Evolutionary conservation across 2,113 vertebrate genomes (phyloP).

Genomic region (Phyllostomus hastatus): DNA sequence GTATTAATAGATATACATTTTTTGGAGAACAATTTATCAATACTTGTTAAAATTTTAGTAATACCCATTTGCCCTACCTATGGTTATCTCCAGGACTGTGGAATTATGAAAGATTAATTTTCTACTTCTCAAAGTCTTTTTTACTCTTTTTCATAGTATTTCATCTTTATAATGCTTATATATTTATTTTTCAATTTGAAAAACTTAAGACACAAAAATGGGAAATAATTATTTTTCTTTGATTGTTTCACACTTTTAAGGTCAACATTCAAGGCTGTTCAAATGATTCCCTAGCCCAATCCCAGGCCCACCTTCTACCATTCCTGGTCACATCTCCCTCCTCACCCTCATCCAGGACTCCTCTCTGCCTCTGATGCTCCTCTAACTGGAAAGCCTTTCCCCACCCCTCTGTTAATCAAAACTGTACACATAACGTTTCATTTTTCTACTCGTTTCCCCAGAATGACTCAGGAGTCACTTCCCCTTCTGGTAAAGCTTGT

Average conservation of each 20-base stretch:
- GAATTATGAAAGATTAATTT: not conserved
- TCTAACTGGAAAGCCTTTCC: not conserved
- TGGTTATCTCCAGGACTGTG: not conserved
- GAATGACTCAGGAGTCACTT: not conserved
- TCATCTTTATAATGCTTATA: not conserved
- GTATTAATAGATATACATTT: not conserved
- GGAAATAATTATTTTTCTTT: not conserved
- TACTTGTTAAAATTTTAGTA: not conserved
- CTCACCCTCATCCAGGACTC: not conserved
- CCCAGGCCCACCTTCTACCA: not conserved
- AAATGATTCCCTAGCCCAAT: not conserved
- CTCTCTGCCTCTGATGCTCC: not conserved
- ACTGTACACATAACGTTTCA: not conserved
- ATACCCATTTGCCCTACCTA: not conserved
- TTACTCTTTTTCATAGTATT: not conserved
- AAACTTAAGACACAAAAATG: not conserved
- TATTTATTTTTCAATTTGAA: slow-evolving; percentile 8
- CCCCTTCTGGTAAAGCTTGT: not conserved
- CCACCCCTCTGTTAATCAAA: not conserved
- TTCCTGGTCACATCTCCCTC: not conserved
- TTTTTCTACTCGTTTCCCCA: not conserved
- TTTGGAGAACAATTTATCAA: not conserved
- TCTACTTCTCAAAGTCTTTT: not conserved
- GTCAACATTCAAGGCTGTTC: not conserved
- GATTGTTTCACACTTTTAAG: not conserved